phyloP scores from a whole-genome alignment of 2,113 vertebrate genomes.

The Laticauda laticaudata region DNA sequence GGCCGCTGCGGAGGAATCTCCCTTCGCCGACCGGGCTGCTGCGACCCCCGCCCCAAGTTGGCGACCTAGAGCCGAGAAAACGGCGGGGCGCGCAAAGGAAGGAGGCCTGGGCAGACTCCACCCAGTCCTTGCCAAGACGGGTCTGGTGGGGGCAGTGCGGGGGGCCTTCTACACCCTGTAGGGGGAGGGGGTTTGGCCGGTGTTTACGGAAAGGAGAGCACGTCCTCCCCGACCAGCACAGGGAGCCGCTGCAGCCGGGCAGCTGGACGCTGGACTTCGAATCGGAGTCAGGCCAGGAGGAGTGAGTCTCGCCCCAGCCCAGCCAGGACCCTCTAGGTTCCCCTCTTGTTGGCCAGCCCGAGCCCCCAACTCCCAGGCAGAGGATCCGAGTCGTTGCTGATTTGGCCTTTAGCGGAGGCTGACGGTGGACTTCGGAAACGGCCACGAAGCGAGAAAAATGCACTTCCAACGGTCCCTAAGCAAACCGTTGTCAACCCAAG shows the following conservation, averaged over 20 bases:
- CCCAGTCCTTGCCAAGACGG: too few species aligned
- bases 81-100: background rate
- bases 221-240: too few species aligned
- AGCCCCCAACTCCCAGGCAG: background rate
- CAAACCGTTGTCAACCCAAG: background rate
- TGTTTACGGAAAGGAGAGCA: too few species aligned
- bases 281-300: background rate
- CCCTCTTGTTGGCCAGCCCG: fast-evolving
- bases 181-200: too few species aligned
- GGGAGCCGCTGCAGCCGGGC: background rate
- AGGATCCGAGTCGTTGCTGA: background rate
- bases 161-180: too few species aligned
- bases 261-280: background rate
- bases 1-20: too few species aligned
- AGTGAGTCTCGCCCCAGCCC: background rate
- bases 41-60: background rate
- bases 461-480: background rate
- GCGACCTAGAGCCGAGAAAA: background rate
- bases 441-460: too few species aligned
- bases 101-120: background rate
- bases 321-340: too few species aligned
- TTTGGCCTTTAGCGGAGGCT: background rate
- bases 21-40: background rate
- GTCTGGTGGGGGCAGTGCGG: background rate
- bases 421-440: background rate